A percentile compares a stretch with the other conserved stretches of the same genome.
Conservation (phyloP, 2,113 vertebrate species). For the Rousettus leschenaultii region DNA sequence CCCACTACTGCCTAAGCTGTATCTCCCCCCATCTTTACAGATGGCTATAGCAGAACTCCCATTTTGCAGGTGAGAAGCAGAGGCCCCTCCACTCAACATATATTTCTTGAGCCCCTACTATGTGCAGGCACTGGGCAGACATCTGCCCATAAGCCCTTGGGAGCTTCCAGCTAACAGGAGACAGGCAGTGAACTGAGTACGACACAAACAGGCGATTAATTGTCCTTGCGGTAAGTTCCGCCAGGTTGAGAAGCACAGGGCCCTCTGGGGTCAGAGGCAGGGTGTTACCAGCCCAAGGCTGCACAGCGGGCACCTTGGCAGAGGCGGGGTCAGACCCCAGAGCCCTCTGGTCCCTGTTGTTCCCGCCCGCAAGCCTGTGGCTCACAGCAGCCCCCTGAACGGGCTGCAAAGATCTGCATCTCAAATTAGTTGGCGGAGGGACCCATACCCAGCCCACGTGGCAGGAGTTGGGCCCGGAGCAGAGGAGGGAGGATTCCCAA, state of each 20-base stretch:
- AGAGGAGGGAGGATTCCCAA: neutral
- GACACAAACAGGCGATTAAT: neutral
- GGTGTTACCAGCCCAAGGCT: neutral
- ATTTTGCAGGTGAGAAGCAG: neutral
- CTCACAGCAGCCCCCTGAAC: neutral
- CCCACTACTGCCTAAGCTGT: neutral
- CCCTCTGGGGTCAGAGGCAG: neutral
- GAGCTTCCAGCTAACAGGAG: neutral
- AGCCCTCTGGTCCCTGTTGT: too few species aligned
- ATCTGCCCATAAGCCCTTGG: neutral
- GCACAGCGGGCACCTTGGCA: neutral
- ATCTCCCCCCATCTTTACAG: neutral
- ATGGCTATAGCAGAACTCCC: neutral
- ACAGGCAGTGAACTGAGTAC: neutral
- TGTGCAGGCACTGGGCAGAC: neutral
- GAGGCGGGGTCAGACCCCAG: neutral
- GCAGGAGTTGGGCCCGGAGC: neutral
- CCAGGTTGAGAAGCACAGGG: neutral
- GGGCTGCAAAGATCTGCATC: neutral
- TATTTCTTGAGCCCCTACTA: neutral
- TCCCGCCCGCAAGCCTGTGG: neutral
- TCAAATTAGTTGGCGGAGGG: neutral
- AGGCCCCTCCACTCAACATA: neutral
- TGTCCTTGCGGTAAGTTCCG: neutral
- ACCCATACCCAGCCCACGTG: neutral